A percentile compares a stretch with the other conserved stretches of the same genome.
Conservation (phyloP, 1,140 invertebrate species). For the Lepidurus apus region DNA sequence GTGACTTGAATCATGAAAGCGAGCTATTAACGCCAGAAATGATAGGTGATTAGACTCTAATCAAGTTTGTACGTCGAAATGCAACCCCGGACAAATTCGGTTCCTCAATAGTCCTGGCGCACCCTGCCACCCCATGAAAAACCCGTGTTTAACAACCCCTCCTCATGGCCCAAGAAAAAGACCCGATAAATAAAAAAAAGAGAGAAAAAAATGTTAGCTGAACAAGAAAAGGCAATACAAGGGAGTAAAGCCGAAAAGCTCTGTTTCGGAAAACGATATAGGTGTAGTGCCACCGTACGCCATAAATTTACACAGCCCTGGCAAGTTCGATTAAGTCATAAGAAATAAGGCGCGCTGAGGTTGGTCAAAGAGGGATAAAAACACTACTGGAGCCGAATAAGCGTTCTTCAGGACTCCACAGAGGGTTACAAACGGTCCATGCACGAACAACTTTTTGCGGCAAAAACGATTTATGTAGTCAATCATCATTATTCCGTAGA, state of each 20-base stretch:
- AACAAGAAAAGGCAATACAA: too few relatives aligned
- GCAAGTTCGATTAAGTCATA: constrained; percentile 6
- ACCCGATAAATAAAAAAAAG: too few relatives aligned
- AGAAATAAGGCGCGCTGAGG: not conserved
- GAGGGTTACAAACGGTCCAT: not conserved
- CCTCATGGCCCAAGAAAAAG: too few relatives aligned
- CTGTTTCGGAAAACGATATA: too few relatives aligned
- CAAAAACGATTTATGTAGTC: too few relatives aligned
- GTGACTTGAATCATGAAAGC: not conserved
- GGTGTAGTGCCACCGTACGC: not conserved
- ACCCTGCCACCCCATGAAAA: not conserved
- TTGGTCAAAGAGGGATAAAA: not conserved
- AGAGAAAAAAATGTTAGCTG: too few relatives aligned
- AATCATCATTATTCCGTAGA: too few relatives aligned
- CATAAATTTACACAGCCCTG: not conserved
- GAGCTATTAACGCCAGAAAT: constrained; percentile 8
- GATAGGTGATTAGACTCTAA: not conserved
- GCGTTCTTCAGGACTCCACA: not conserved
- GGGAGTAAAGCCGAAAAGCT: too few relatives aligned
- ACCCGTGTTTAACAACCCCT: too few relatives aligned
- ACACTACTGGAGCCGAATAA: not conserved
- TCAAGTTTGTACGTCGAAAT: not conserved
- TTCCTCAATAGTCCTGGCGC: not conserved
- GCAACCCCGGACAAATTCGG: not conserved
- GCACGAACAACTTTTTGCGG: not conserved